Evolutionary conservation across 2,113 vertebrate genomes (phyloP), one percentile per base, ranked within the genome.

Genomic region (Psittacara wagleri): DNA sequence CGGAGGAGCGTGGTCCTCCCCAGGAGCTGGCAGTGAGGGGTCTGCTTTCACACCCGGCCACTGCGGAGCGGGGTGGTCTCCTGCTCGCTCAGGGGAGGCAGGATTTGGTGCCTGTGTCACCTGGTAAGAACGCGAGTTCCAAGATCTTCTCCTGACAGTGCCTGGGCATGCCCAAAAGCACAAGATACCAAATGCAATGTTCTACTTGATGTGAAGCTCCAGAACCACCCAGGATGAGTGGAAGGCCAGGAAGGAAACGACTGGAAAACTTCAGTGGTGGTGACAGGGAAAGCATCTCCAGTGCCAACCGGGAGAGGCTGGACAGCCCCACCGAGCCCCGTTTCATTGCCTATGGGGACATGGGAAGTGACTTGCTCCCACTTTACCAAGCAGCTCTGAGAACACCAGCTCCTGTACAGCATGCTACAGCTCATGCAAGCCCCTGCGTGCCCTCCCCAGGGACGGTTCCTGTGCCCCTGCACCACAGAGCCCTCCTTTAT

Each of bases 31-130:
- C 57, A 86, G n/a, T 44, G 68, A 13, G 17, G 63, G 69, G 1
- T 22, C 41, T 67, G 5, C 44, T 59, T 29, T 59, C 8, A 41
- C 46, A 61, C 13, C 66, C 4, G 0, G 69, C 23, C 29, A 0
- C 2, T 1, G 13, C 9, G 3, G 61, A 46, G 70, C 0, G 0
- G 15, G 49, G 64, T 69, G 1, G 0, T 5, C n/a, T 64, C 64
- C 35, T 9, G 35, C 66, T 9, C 11, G 0, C n/a, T 8, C 8
- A 1, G 18, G 46, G 46, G 23, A 59, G 29, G 37, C 14, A 15
- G 59, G 12, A 8, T 4, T 70, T 59, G 51, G 54, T 13, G 54
- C 13, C 2, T 8, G 25, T 29, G 77, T 73, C 33, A 39, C 31
- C 69, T 84, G 28, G 17, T 11, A 22, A n/a, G 59, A 81, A 44